These are phyloP conservation scores for Acipenser oxyrinchus DNA, from an alignment of 2,797 vertebrate genomes.

Conservation along the genomic window DNA sequence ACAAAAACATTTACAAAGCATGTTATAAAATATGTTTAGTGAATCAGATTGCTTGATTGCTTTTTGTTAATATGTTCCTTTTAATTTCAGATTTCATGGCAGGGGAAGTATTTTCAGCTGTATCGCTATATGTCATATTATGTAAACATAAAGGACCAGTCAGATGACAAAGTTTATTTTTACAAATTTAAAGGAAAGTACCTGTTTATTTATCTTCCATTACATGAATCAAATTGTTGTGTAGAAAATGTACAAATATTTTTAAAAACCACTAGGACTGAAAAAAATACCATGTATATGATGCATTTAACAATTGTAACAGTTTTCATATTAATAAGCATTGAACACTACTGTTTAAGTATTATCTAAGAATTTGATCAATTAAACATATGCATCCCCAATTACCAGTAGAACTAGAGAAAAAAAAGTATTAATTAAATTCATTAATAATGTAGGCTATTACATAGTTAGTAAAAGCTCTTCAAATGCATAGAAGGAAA, in stretches of 20 bases:
- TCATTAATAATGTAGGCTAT: no score
- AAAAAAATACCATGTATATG: background rate
- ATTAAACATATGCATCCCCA: no score
- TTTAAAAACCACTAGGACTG: background rate
- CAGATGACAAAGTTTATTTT: conserved; percentile 54
- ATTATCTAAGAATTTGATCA: no score
- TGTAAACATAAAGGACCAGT: conserved; percentile 48
- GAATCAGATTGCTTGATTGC: conserved; percentile 13
- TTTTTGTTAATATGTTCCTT: conserved; percentile 4
- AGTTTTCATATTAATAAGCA: no score
- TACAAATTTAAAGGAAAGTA: conserved; percentile 46
- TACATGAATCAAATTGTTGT: conserved; percentile 51
- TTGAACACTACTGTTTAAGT: no score
- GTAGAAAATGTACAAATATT: conserved; percentile 33
- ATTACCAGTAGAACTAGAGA: no score
- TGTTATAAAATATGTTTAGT: conserved; percentile 49
- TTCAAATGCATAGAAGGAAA: no score
- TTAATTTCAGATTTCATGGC: conserved; percentile 12
- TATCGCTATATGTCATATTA: conserved; percentile 23
- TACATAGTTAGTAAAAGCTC: no score
- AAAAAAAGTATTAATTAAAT: no score
- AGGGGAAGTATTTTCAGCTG: conserved; percentile 12
- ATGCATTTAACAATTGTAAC: no score
- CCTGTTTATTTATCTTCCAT: conserved; percentile 54
- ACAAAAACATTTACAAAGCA: conserved; percentile 51